Evolutionary conservation across 2,888 invertebrate genomes (phyloP).

Genomic region (Limnephilus rhombicus): DNA sequence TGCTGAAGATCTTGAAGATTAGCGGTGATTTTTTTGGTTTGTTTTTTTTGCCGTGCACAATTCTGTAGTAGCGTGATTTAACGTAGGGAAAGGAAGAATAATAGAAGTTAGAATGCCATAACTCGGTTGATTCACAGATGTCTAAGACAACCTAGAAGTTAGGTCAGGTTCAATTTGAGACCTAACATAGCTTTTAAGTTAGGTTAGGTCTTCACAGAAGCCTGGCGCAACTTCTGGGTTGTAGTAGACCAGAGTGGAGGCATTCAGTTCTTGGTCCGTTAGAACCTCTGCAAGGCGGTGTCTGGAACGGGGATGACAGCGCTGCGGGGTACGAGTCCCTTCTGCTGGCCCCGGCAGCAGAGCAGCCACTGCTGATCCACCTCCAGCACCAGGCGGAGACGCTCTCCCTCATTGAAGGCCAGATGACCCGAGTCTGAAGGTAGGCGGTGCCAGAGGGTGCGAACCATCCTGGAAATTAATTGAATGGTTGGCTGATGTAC

Average conservation of each 20-base stretch:
- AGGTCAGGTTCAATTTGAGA: neutral
- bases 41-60: neutral
- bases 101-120: slow-evolving; percentile 11
- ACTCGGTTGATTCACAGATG: neutral
- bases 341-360: slow-evolving; percentile 86
- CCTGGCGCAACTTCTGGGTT: neutral
- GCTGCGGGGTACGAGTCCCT: slow-evolving; percentile 86
- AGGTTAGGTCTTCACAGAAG: slow-evolving; percentile 23
- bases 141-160: neutral
- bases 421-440: slow-evolving; percentile 89
- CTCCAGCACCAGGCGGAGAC: slow-evolving; percentile 84
- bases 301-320: slow-evolving; percentile 78
- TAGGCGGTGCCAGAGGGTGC: slow-evolving; percentile 85
- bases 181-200: neutral
- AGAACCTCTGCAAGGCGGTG: slow-evolving; percentile 64
- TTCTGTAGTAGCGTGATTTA: neutral
- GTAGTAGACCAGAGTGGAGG: neutral
- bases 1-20: neutral
- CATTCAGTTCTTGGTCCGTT: slow-evolving; percentile 48
- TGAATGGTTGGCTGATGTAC: neutral
- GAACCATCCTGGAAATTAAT: slow-evolving; percentile 79
- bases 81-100: neutral
- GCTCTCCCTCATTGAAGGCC: slow-evolving; percentile 87
- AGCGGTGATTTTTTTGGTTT: neutral
- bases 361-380: slow-evolving; percentile 87